Base-by-base conservation (phyloP, 2,113 vertebrate genomes). In the Oxyruncus cristatus region DNA sequence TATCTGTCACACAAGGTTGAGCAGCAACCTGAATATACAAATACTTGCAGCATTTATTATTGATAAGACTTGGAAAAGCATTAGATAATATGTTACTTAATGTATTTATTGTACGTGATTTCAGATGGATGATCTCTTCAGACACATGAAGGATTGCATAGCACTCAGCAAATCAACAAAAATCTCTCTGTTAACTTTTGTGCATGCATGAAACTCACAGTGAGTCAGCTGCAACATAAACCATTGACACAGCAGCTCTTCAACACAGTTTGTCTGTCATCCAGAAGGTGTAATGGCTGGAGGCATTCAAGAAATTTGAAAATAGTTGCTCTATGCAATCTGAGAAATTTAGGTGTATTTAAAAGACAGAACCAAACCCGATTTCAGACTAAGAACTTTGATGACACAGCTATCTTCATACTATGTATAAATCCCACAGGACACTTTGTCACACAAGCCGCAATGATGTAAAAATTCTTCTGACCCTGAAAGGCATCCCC, bases 71-170 rank as follows among this genome's bases (percentile, higher is more conserved):
- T 71, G 56, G 50, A 89, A 72, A 94, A 81, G 44, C 71, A 76
- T 86, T 83, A 76, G 82, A 80, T 92, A 93, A 91, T 81, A 52
- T 86, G 83, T 81, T 93, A 78, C 41, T 80, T 72, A 92, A 88
- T 56, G 44, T 74, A 80, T 92, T 93, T 95, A 50, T 88, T 91
- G 59, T 62, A 88, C 46, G 24, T 41, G 37, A 39, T 66, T 91
- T 91, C 59, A 77, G 83, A 83, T 70, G 83, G 83, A 70, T 88
- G 67, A 79, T 3, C 37, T 28, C 46, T 94, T 89, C 49, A 62
- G 75, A 70, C 86, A 33, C 63, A n/a, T 90, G 85, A 86, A 79
- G 42, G 72, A 76, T 83, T 92, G 72, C 73, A 80, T 17, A 84
- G 86, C 75, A 88, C 79, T 93, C 63, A 86, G 68, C 50, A 89